Conservation (phyloP, 2,888 invertebrate species). For the Panopea generosa region DNA sequence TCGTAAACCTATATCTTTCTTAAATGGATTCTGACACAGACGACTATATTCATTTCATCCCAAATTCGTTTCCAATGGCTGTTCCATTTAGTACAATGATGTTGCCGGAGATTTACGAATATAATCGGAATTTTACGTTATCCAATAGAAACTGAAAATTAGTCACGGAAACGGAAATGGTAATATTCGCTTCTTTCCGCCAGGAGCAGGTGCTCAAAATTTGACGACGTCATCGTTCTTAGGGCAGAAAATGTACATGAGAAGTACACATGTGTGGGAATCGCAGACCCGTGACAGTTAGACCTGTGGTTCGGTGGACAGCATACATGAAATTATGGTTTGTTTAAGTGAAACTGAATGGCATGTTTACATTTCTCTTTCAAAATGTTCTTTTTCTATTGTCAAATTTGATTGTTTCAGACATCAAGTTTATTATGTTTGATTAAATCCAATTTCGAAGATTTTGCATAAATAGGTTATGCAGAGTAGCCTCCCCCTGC, state of each 20-base stretch:
- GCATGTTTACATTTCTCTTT: no score
- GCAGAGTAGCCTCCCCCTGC: no score
- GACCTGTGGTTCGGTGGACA: no score
- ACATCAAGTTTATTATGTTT: no score
- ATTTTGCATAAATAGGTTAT: no score
- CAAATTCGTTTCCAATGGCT: slow-evolving; percentile 77
- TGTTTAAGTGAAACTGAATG: no score
- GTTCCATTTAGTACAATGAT: slow-evolving; percentile 72
- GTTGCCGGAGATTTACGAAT: slow-evolving; percentile 31
- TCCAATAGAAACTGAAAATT: slow-evolving; percentile 51
- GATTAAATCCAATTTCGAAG: no score
- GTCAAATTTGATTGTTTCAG: no score
- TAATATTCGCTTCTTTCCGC: slow-evolving; percentile 4
- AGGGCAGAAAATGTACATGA: neutral
- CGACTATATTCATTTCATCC: slow-evolving; percentile 11
- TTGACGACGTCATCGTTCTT: slow-evolving; percentile 24
- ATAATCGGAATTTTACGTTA: slow-evolving; percentile 38
- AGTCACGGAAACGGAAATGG: neutral
- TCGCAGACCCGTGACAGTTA: no score
- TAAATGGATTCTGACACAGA: slow-evolving; percentile 14
- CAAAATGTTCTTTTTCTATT: no score
- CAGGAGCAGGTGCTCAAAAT: slow-evolving; percentile 26
- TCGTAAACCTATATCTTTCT: neutral
- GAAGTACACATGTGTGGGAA: neutral
- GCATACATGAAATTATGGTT: no score